phyloP scores from a whole-genome alignment of 2,113 vertebrate species.

The Toxotes chatareus region DNA sequence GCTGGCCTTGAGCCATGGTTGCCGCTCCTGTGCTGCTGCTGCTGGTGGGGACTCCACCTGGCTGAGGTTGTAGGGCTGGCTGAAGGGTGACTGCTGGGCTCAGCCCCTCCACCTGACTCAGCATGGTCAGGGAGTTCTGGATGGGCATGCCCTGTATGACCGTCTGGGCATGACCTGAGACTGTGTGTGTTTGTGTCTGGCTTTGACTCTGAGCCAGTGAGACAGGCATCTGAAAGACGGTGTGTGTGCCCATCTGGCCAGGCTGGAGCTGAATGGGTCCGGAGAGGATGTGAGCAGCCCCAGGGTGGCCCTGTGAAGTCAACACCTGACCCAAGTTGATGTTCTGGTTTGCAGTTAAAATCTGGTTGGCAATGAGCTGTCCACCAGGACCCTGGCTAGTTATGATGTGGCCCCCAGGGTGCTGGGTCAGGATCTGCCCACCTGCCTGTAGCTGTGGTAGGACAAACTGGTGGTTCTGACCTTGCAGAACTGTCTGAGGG shows the following conservation, averaged over 20 bases:
- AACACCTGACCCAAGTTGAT: constrained; percentile 92
- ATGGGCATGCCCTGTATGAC: constrained; percentile 93
- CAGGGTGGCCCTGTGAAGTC: constrained; percentile 89
- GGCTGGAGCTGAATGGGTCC: constrained; percentile 90
- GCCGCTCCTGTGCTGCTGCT: constrained; percentile 75
- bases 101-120: constrained; percentile 87
- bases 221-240: constrained; percentile 96
- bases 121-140: constrained; percentile 92
- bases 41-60: constrained; percentile 78
- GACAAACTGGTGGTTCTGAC: constrained; percentile 94
- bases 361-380: constrained; percentile 92
- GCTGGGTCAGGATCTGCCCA: constrained; percentile 91
- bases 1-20: constrained; percentile 78
- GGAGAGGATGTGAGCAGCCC: constrained; percentile 93
- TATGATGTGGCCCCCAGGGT: constrained; percentile 89
- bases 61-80: constrained; percentile 80
- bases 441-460: constrained; percentile 89
- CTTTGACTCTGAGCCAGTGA: constrained; percentile 85
- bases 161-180: constrained; percentile 84
- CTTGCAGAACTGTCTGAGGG: constrained; percentile 90
- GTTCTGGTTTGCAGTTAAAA: constrained; percentile 94
- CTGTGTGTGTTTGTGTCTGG: constrained; percentile 86
- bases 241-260: constrained; percentile 90
- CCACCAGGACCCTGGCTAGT: constrained; percentile 89
- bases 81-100: constrained; percentile 89